phyloP scores from a whole-genome alignment of 2,797 vertebrate species.

The Euphonia xanthogaster region DNA sequence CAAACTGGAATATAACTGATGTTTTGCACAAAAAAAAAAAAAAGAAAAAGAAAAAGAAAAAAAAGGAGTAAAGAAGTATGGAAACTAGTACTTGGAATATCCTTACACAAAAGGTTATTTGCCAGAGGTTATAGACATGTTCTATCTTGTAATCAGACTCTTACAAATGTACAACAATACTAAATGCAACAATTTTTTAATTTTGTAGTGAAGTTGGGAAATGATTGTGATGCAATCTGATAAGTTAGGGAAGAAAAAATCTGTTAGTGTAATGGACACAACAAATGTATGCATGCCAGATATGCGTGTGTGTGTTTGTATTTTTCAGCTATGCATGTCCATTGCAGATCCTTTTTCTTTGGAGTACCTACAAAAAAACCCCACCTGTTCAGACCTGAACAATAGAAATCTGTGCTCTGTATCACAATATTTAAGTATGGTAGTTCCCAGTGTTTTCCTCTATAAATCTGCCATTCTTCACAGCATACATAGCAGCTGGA shows the following conservation, averaged over 20 bases:
- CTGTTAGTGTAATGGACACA: neutral
- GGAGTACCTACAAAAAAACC: neutral
- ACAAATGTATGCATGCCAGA: neutral
- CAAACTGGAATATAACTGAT: neutral
- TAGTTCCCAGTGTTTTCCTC: neutral
- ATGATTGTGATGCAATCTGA: neutral
- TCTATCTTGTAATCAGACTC: neutral
- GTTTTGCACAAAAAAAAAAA: neutral
- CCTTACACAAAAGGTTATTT: neutral
- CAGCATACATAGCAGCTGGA: fast-evolving
- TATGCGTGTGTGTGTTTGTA: fast-evolving
- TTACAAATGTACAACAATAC: neutral
- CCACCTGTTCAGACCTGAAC: neutral
- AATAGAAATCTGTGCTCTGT: neutral
- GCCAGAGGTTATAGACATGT: neutral
- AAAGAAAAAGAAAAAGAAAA: too few relatives aligned
- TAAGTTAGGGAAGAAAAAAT: neutral
- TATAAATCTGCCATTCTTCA: neutral
- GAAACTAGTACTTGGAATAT: neutral
- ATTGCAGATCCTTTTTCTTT: neutral
- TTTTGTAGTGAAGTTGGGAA: neutral
- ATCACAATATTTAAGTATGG: neutral
- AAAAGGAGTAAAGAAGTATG: neutral
- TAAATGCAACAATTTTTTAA: fast-evolving
- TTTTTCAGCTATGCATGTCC: neutral